These are phyloP conservation scores for Apodemia zela DNA, from an alignment of 2,888 invertebrate species.

Conservation along the genomic window DNA sequence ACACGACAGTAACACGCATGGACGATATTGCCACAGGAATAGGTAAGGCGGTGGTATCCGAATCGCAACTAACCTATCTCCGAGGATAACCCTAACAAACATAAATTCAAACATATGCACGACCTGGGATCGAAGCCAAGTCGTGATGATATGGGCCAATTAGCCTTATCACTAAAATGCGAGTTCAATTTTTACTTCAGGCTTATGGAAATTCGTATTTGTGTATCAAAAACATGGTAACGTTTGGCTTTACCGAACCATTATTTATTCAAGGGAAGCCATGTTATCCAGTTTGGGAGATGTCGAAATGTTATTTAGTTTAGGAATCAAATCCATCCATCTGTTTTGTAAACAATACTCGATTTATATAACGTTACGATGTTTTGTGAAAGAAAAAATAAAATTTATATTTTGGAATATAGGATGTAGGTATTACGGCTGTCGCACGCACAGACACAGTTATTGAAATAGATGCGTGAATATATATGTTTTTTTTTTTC, in stretches of 20 bases:
- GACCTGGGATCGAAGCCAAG: neutral
- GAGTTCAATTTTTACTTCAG: neutral
- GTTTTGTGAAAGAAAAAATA: neutral
- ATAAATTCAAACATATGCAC: too few relatives aligned
- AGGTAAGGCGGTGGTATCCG: too few relatives aligned
- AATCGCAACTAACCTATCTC: too few relatives aligned
- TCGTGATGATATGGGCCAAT: too few relatives aligned
- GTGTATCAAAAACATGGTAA: neutral
- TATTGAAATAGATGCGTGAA: too few relatives aligned
- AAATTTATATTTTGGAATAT: too few relatives aligned
- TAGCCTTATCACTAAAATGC: neutral
- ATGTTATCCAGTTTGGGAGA: neutral
- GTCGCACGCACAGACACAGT: too few relatives aligned
- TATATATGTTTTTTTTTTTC: too few relatives aligned
- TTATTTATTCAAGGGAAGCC: slow-evolving; percentile 4
- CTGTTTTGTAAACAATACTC: neutral
- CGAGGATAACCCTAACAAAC: too few relatives aligned
- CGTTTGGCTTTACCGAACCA: neutral
- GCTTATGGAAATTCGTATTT: neutral
- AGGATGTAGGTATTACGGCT: too few relatives aligned
- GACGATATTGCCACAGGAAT: too few relatives aligned
- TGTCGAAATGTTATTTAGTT: neutral
- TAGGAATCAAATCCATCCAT: neutral
- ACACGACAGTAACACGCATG: too few relatives aligned
- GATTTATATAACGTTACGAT: neutral